Conservation (phyloP, 2,797 vertebrate species). For the Furcifer pardalis region DNA sequence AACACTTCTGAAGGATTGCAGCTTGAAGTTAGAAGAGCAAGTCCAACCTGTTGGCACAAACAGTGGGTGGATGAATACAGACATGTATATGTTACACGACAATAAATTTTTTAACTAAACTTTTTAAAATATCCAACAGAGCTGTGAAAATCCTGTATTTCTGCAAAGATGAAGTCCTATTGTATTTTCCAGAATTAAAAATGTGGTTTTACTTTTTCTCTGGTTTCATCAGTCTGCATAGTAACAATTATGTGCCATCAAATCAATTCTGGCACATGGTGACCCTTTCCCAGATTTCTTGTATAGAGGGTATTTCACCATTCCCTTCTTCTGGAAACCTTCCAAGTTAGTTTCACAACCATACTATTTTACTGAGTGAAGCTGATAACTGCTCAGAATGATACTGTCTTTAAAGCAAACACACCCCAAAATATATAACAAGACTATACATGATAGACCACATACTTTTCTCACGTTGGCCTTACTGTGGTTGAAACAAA, state of each 20-base stretch:
- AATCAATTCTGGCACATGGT: too few species aligned
- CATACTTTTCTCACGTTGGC: background rate
- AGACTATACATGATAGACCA: background rate
- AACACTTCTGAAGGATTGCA: background rate
- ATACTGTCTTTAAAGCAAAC: background rate
- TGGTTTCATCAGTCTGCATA: background rate
- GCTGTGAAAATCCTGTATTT: background rate
- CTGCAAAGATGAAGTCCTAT: background rate
- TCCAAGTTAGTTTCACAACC: background rate
- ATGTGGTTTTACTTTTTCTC: background rate
- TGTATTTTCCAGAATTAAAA: background rate
- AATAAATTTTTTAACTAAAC: background rate
- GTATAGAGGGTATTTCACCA: too few species aligned
- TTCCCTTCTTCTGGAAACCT: too few species aligned
- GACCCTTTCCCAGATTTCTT: too few species aligned
- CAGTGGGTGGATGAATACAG: background rate
- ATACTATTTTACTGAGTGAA: background rate
- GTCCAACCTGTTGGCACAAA: background rate
- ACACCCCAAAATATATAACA: background rate
- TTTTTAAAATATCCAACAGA: background rate
- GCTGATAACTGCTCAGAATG: background rate
- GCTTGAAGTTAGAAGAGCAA: background rate
- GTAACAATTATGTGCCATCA: too few species aligned
- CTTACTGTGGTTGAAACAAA: background rate
- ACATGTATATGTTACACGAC: background rate